Base-by-base conservation (phyloP, 2,888 invertebrate genomes). In the Leptinotarsa rubiginosa region DNA sequence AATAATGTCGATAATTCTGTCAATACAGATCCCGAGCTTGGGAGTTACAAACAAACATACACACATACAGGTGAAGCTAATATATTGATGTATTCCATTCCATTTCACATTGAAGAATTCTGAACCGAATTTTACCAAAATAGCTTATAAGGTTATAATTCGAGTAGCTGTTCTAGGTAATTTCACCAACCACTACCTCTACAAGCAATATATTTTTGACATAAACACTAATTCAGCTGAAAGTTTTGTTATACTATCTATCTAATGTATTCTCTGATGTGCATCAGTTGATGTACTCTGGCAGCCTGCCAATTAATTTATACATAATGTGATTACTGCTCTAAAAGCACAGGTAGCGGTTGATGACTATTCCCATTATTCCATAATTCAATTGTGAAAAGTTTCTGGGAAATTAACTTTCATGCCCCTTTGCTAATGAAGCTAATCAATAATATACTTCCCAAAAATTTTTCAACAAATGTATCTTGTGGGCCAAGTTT, bases 321-420 rank as follows among this genome's bases (percentile, higher is more conserved):
- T 62, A 25, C 31, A 16, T 62, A 62, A 62, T 41, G 15, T 41
- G 16, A n/a, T 62, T 62, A 62, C 18, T 62, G 25, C 4, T 13
- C 49, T 52, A 67, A 67, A 49, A 66, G 68, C 47, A 20, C 15
- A 54, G 52, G 68, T 65, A 65, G 69, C 69, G 50, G 72, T 56
- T 72, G 12, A 22, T 66, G 72, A 66, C 65, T 65, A 59, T 47
- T 69, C 16, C 56, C 31, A 13, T 15, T 20, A 54, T 52, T 22
- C 13, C 16, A 64, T 15, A 52, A 22, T 25, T 73, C 22, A 22
- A 20, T 56, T 71, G 50, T 66, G 4, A 31, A 62, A 52, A 71
- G 52, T 68, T 52, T 67, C 70, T 20, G 62, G 70, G 70, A 71
- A 71, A 67, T 75, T 49, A 47, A 25, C 7, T 67, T 52, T 67